phyloP scores from a whole-genome alignment of 2,113 vertebrate genomes.

The Mesocricetus auratus region DNA sequence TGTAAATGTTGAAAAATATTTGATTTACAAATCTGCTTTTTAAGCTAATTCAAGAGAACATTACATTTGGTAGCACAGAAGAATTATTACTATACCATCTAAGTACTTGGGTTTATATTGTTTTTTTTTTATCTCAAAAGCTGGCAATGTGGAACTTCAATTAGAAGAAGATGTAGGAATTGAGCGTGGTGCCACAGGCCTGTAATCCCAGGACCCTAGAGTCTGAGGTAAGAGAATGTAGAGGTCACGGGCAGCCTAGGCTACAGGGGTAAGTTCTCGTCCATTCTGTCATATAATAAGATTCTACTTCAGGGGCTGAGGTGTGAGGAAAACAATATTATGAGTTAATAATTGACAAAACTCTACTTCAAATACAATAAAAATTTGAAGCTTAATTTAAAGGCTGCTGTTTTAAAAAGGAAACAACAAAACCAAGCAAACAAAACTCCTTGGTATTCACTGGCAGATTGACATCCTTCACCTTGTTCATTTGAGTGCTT shows the following conservation, averaged over 20 bases:
- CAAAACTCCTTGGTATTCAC: neutral
- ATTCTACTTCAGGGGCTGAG: neutral
- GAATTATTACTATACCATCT: neutral
- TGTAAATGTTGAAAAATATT: slow-evolving; percentile 69
- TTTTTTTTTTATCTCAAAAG: neutral
- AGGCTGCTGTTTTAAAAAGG: neutral
- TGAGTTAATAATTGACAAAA: slow-evolving; percentile 29
- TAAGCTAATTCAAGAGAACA: slow-evolving; percentile 73
- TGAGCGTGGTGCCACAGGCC: too few relatives aligned
- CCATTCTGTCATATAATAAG: neutral
- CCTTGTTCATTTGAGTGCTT: slow-evolving; percentile 44
- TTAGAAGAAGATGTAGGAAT: neutral
- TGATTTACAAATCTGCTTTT: slow-evolving; percentile 65
- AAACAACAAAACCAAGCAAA: neutral
- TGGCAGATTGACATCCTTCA: slow-evolving; percentile 61
- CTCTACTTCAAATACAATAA: slow-evolving; percentile 54
- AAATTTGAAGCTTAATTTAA: slow-evolving; percentile 8
- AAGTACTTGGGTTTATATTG: slow-evolving; percentile 69
- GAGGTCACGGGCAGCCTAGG: neutral
- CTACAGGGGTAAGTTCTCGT: neutral
- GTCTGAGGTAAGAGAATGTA: neutral
- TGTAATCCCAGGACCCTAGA: neutral
- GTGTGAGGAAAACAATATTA: neutral
- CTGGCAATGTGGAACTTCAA: neutral
- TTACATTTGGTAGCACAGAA: slow-evolving; percentile 71